phyloP scores from a whole-genome alignment of 2,113 vertebrate species.

The Collichthys lucidus region DNA sequence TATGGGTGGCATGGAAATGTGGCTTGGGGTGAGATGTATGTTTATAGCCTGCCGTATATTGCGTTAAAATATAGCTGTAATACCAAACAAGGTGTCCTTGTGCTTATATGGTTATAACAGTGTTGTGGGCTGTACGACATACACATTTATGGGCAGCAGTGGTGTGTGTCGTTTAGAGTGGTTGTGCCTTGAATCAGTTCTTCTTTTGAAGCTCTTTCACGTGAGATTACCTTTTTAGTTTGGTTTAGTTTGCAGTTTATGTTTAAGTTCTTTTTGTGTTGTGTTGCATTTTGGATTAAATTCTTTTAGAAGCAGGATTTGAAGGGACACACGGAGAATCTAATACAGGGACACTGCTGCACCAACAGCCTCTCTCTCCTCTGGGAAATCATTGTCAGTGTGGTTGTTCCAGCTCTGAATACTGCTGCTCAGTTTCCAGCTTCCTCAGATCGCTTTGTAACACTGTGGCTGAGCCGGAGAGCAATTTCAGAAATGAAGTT shows the following conservation, averaged over 20 bases:
- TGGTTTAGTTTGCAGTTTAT: slow-evolving; percentile 2
- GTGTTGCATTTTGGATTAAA: slow-evolving; percentile 19
- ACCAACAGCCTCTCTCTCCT: slow-evolving; percentile 35
- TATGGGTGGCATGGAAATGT: slow-evolving; percentile 34
- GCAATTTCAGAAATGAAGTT: slow-evolving; percentile 43
- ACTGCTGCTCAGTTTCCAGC: slow-evolving; percentile 30
- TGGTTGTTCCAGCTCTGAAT: slow-evolving; percentile 49
- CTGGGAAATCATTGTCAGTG: slow-evolving; percentile 60
- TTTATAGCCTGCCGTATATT: slow-evolving; percentile 44
- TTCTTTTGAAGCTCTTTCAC: slow-evolving; percentile 4
- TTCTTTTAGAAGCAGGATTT: slow-evolving; percentile 26
- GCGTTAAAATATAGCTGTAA: slow-evolving; percentile 35
- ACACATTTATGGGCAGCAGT: slow-evolving; percentile 16
- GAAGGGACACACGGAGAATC: slow-evolving; percentile 18
- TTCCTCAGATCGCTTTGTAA: slow-evolving; percentile 32
- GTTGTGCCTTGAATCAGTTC: not conserved
- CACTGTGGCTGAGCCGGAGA: slow-evolving; percentile 13
- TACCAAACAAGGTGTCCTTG: slow-evolving; percentile 53
- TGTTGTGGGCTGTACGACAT: not conserved
- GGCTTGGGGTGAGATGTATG: slow-evolving; percentile 14
- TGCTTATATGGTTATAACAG: slow-evolving; percentile 12
- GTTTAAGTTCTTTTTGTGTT: slow-evolving; percentile 2
- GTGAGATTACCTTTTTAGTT: not conserved
- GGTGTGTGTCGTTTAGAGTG: not conserved
- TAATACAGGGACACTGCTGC: slow-evolving; percentile 28